A percentile compares a stretch with the other conserved stretches of the same genome.
phyloP scores from a whole-genome alignment of 2,797 vertebrate species.

The Amblyopsis hoosieri region DNA sequence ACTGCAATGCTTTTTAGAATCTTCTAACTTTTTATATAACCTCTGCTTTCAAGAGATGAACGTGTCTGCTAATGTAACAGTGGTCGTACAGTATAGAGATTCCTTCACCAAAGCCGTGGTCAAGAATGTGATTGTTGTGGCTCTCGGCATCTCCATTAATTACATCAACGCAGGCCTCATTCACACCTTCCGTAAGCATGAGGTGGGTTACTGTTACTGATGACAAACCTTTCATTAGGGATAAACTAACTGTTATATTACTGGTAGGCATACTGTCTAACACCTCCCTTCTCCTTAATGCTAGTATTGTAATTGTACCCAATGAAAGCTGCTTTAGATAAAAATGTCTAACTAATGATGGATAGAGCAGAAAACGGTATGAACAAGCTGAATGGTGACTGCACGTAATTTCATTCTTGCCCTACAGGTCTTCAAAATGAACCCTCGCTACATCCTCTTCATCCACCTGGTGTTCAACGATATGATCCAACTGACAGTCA shows the following conservation, averaged over 20 bases:
- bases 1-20: not conserved
- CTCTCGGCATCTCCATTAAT: slow-evolving; percentile 67
- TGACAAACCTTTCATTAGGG: too few relatives aligned
- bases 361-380: too few relatives aligned
- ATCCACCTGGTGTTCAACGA: slow-evolving; percentile 76
- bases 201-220: slow-evolving; percentile 33
- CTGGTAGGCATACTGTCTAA: too few relatives aligned
- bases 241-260: too few relatives aligned
- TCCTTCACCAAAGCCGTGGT: slow-evolving; percentile 60
- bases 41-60: slow-evolving; percentile 47
- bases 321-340: too few relatives aligned
- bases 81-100: slow-evolving; percentile 42
- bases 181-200: slow-evolving; percentile 62
- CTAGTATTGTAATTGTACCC: too few relatives aligned
- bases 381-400: too few relatives aligned
- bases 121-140: slow-evolving; percentile 72
- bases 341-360: too few relatives aligned
- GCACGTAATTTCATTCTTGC: not conserved
- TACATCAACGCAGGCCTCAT: slow-evolving; percentile 72
- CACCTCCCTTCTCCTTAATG: too few relatives aligned
- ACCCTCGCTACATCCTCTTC: slow-evolving; percentile 77
- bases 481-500: slow-evolving; percentile 68
- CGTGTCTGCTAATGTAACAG: slow-evolving; percentile 27
- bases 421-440: slow-evolving; percentile 56
- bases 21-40: slow-evolving; percentile 2